Conservation (phyloP, 2,797 vertebrate genomes). For the Serranus cabrilla region DNA sequence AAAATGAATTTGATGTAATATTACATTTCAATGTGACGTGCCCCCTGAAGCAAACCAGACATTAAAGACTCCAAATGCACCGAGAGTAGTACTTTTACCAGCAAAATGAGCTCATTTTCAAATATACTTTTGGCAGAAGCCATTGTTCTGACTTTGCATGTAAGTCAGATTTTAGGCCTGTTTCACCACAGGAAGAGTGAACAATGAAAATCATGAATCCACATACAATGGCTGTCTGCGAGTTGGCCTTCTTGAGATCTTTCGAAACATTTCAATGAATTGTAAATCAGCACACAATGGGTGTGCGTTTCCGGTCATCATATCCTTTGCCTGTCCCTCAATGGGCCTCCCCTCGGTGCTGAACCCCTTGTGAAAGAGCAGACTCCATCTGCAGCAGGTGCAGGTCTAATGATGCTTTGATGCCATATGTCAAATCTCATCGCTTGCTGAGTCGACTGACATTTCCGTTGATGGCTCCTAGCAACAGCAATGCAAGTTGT, state of each 20-base stretch:
- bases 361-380: constrained; percentile 87
- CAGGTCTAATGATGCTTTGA: constrained; percentile 95
- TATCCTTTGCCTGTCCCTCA: constrained; percentile 81
- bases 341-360: constrained; percentile 70
- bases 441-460: constrained; percentile 95
- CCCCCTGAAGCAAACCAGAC: constrained; percentile 15
- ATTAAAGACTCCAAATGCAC: constrained; percentile 7
- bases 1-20: constrained; percentile 33
- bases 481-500: constrained; percentile 83
- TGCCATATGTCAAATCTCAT: constrained; percentile 98
- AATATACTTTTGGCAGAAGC: background rate
- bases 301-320: constrained; percentile 69
- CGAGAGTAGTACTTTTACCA: background rate
- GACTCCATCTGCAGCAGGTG: constrained; percentile 91
- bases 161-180: background rate
- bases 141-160: constrained; percentile 20
- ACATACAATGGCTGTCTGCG: constrained; percentile 1
- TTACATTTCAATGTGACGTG: constrained; percentile 21
- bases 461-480: constrained; percentile 91
- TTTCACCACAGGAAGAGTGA: background rate
- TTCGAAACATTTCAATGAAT: constrained; percentile 44
- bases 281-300: constrained; percentile 60
- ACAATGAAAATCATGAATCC: constrained; percentile 1
- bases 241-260: constrained; percentile 37
- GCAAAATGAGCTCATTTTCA: background rate